phyloP scores from a whole-genome alignment of 2,797 vertebrate species.

The Sphaeramia orbicularis region DNA sequence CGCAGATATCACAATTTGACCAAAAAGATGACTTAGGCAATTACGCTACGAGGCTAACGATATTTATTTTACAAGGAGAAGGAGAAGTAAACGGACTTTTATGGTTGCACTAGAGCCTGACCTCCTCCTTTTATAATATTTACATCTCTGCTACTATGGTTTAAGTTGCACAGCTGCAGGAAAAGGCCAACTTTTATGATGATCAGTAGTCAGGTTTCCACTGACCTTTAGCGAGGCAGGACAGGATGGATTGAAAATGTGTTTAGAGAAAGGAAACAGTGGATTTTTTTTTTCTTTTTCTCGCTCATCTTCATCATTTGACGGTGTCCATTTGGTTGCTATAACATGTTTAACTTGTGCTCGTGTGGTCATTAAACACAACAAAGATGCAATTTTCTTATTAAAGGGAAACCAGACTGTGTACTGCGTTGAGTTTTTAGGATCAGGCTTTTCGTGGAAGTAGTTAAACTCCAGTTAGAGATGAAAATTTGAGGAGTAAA shows the following conservation, averaged over 20 bases:
- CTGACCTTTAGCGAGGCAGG: conserved; percentile 48
- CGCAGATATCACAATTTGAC: too few species aligned
- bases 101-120: conserved; percentile 48
- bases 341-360: neutral
- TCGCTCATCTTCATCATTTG: neutral
- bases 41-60: too few species aligned
- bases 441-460: too few species aligned
- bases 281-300: neutral
- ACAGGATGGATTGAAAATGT: conserved; percentile 15
- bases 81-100: conserved; percentile 43
- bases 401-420: too few species aligned
- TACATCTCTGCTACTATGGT: conserved; percentile 53
- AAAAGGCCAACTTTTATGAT: conserved; percentile 39
- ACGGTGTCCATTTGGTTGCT: neutral
- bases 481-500: too few species aligned
- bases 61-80: conserved; percentile 58
- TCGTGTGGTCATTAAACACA: too few species aligned
- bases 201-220: conserved; percentile 42
- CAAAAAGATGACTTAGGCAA: too few species aligned
- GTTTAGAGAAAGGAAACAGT: neutral
- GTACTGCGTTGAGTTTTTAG: too few species aligned
- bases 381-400: too few species aligned
- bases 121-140: conserved; percentile 51
- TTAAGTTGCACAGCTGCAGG: conserved; percentile 40
- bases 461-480: too few species aligned